Evolutionary conservation across 1,140 invertebrate species (phyloP).

Genomic region (Drosophila yakuba): DNA sequence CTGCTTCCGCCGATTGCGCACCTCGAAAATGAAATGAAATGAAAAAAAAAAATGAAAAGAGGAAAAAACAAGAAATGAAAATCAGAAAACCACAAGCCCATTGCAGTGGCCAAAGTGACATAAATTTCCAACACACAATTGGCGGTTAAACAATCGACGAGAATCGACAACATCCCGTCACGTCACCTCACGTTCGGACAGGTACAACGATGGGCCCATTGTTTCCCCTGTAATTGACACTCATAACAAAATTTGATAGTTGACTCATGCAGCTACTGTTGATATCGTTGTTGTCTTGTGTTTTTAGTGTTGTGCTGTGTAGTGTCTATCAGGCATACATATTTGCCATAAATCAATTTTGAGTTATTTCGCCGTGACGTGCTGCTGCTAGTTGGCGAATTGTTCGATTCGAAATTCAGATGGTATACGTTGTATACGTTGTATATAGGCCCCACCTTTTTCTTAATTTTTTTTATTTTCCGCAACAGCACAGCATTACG

Average conservation of each 20-base stretch:
- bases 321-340: slow-evolving; percentile 28
- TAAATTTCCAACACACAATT: slow-evolving; percentile 78
- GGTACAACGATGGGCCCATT: slow-evolving; percentile 60
- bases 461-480: background rate
- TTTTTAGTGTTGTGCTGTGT: slow-evolving; percentile 49
- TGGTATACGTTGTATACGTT: slow-evolving; percentile 13
- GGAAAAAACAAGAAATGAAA: background rate
- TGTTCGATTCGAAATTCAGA: slow-evolving; percentile 59
- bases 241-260: slow-evolving; percentile 81
- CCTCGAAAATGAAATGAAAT: slow-evolving; percentile 22
- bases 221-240: slow-evolving; percentile 78
- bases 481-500: slow-evolving; percentile 2
- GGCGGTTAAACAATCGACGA: slow-evolving; percentile 80
- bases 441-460: slow-evolving; percentile 20
- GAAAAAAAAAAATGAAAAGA: too few species aligned
- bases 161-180: slow-evolving; percentile 84
- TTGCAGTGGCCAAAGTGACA: slow-evolving; percentile 45
- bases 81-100: slow-evolving; percentile 20
- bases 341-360: slow-evolving; percentile 81
- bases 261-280: slow-evolving; percentile 63
- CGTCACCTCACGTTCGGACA: slow-evolving; percentile 64
- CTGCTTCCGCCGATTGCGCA: slow-evolving; percentile 59
- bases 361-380: slow-evolving; percentile 77
- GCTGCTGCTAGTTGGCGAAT: slow-evolving; percentile 46
- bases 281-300: slow-evolving; percentile 14